Conservation (phyloP, 2,113 vertebrate genomes). For the Artemisiospiza belli region DNA sequence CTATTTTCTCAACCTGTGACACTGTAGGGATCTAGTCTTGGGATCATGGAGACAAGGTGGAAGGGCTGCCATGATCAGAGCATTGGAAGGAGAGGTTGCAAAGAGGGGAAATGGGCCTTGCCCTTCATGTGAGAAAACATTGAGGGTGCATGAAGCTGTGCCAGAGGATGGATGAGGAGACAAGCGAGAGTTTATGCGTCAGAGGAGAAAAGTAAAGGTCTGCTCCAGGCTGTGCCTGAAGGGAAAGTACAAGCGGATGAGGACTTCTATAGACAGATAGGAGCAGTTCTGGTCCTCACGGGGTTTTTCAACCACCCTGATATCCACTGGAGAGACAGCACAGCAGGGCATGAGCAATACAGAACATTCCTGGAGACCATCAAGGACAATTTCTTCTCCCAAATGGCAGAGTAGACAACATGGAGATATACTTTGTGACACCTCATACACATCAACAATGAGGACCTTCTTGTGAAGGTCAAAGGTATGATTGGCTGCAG, state of each 20-base stretch:
- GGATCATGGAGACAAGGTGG: neutral
- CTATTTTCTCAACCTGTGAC: neutral
- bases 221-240: neutral
- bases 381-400: neutral
- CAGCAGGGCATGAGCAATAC: neutral
- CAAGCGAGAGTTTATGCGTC: neutral
- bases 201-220: neutral
- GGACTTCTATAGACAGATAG: neutral
- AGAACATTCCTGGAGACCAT: neutral
- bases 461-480: neutral
- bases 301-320: fast-evolving
- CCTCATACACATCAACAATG: neutral
- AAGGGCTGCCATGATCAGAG: neutral
- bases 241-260: neutral
- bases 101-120: neutral
- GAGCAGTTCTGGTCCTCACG: neutral
- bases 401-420: neutral
- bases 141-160: neutral
- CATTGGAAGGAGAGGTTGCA: neutral
- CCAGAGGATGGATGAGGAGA: neutral
- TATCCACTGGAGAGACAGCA: neutral
- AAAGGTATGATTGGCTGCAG: neutral
- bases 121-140: neutral
- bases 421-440: neutral
- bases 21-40: neutral